Percentiles rank a stretch among this genome's conserved stretches.
phyloP scores from a whole-genome alignment of 1,140 invertebrate species.

The Nephila pilipes region DNA sequence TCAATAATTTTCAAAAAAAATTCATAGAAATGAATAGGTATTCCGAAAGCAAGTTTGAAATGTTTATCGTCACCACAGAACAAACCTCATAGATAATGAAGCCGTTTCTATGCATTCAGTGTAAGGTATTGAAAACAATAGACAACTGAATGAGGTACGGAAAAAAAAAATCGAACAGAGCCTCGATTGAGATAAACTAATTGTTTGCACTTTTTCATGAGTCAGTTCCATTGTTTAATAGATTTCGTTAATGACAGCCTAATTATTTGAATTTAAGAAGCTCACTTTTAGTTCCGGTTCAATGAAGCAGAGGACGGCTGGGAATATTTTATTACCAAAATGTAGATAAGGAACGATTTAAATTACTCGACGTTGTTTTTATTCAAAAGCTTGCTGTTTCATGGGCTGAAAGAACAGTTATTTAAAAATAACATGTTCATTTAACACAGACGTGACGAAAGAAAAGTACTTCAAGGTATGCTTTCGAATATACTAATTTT shows the following conservation, averaged over 20 bases:
- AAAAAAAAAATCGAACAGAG: neutral
- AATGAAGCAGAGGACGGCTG: neutral
- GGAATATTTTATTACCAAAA: neutral
- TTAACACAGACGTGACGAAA: neutral
- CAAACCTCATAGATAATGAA: neutral
- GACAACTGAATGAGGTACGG: neutral
- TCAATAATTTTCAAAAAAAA: too few relatives aligned
- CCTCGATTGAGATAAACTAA: constrained; percentile 11
- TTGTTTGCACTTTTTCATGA: neutral
- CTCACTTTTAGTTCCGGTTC: constrained; percentile 18
- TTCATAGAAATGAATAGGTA: neutral
- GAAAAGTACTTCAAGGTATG: neutral
- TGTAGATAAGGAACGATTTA: neutral
- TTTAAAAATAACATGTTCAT: neutral
- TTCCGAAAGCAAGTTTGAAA: neutral
- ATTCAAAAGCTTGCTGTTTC: neutral
- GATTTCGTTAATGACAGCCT: neutral
- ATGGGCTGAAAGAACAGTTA: neutral
- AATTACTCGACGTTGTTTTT: neutral
- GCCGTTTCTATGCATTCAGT: neutral
- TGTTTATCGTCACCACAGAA: neutral
- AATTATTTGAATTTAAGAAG: constrained; percentile 13
- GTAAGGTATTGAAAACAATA: neutral
- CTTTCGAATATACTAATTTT: neutral
- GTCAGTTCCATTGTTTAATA: neutral